Conservation (phyloP, 2,888 invertebrate species). For the Boloria euphrosyne region DNA sequence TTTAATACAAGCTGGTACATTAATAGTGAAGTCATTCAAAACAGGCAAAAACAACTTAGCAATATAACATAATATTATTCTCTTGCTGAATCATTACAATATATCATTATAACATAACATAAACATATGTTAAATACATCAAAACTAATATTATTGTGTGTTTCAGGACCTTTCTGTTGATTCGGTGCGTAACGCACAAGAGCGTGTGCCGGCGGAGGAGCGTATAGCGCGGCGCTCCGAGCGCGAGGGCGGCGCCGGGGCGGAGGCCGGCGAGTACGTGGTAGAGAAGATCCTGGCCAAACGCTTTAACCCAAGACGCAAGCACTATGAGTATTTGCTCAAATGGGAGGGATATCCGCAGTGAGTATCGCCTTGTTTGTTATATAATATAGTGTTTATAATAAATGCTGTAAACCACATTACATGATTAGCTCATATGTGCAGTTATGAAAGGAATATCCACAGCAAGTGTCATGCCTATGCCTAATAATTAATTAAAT, state of each 20-base stretch:
- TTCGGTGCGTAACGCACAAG: slow-evolving; percentile 73
- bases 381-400: not conserved
- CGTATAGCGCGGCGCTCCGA: slow-evolving; percentile 77
- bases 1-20: too few species aligned
- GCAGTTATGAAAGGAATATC: too few species aligned
- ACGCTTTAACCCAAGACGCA: slow-evolving; percentile 89
- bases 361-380: slow-evolving; percentile 68
- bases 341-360: slow-evolving; percentile 93
- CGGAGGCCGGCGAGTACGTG: slow-evolving; percentile 85
- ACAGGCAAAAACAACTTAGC: too few species aligned
- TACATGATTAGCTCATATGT: too few species aligned
- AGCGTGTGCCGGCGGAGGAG: slow-evolving; percentile 75
- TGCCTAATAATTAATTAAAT: too few species aligned
- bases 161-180: slow-evolving; percentile 54
- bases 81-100: too few species aligned
- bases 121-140: too few species aligned
- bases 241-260: slow-evolving; percentile 58
- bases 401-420: too few species aligned
- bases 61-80: too few species aligned
- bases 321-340: slow-evolving; percentile 90
- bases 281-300: slow-evolving; percentile 93
- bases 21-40: too few species aligned
- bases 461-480: too few species aligned
- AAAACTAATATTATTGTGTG: not conserved
- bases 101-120: too few species aligned